phyloP scores from a whole-genome alignment of 2,797 vertebrate species.

The Melanotaenia nigrans region DNA sequence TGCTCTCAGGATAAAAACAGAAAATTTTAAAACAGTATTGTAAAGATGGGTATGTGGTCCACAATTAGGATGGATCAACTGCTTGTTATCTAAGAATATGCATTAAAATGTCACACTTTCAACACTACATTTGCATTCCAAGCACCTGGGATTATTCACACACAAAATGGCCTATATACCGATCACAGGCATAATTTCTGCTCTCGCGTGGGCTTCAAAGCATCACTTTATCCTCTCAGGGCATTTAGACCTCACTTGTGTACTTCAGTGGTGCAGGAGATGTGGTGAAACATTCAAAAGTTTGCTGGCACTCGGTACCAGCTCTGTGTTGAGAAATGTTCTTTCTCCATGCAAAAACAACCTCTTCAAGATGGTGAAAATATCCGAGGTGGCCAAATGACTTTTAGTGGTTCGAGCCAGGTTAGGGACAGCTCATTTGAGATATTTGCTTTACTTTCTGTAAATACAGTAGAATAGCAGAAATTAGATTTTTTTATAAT shows the following conservation, averaged over 20 bases:
- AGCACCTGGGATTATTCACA: conserved; percentile 39
- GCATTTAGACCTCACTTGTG: conserved; percentile 35
- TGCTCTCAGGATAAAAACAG: conserved; percentile 16
- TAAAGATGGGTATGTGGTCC: conserved; percentile 38
- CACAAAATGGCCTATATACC: conserved; percentile 34
- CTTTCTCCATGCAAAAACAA: conserved; percentile 20
- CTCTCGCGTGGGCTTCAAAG: conserved; percentile 47
- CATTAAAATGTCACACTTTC: conserved; percentile 55
- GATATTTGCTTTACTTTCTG: conserved; percentile 26
- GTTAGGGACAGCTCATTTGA: conserved; percentile 9
- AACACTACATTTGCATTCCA: conserved; percentile 47
- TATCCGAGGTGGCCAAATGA: conserved; percentile 13
- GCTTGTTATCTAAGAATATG: conserved; percentile 56
- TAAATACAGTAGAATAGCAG: conserved; percentile 14
- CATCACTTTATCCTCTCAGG: conserved; percentile 32
- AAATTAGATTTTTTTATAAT: neutral
- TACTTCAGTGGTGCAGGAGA: conserved; percentile 31
- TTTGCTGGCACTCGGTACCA: conserved; percentile 27
- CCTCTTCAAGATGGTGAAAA: conserved; percentile 31
- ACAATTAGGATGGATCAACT: conserved; percentile 43
- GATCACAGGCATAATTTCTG: conserved; percentile 36
- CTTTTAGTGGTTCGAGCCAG: neutral
- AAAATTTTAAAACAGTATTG: conserved; percentile 32
- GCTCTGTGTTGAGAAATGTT: conserved; percentile 30
- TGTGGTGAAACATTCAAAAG: conserved; percentile 23